Base-by-base conservation (phyloP, 2,113 vertebrate genomes). In the Oncorhynchus tshawytscha region DNA sequence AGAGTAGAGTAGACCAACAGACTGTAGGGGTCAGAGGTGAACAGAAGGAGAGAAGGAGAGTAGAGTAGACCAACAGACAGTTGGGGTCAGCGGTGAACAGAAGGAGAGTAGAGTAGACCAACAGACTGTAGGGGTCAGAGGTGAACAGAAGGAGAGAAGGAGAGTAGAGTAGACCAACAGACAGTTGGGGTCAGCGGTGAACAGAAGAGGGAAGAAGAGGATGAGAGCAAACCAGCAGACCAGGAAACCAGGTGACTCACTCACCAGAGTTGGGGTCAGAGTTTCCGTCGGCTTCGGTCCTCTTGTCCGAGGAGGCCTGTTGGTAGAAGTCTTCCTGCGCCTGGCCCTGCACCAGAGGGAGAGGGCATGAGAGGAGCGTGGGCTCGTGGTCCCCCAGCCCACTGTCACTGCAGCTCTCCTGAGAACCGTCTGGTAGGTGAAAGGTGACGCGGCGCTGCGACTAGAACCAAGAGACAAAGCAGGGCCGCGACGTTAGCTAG, bases 331-430 rank as follows among this genome's bases (percentile, higher is more conserved):
- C 96, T 54, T 98, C 98, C 95, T 98, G 97, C 83, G 97, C 95
- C 96, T 98, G 97, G 96, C 98, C 96, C 95, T 98, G 97, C 96
- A 99, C 96, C 95, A 99, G 96, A 97, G 98, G 96, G 91, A 99
- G 97, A 96, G 98, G 96, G 91, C 99, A 96, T 95, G 97, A 96
- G 95, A 99, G 96, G 94, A 98, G 95, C 85, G 94, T 94, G 92
- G 98, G 96, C 94, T 99, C 98, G 84, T 98, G 98, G 92, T 99
- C 98, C 82, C 98, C 98, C 88, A 99, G 92, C 93, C 97, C 97
- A 94, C 97, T 99, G 94, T 99, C 98, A 96, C 97, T 98, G 97
- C 98, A 99, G 96, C 98, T 99, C 95, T 99, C 97, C 94, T 99
- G 98, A 89, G 98, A 99, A 92, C 98, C 98, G 70, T 99, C 98